Base-by-base conservation (phyloP, 2,113 vertebrate species). In the Peromyscus polionotus region DNA sequence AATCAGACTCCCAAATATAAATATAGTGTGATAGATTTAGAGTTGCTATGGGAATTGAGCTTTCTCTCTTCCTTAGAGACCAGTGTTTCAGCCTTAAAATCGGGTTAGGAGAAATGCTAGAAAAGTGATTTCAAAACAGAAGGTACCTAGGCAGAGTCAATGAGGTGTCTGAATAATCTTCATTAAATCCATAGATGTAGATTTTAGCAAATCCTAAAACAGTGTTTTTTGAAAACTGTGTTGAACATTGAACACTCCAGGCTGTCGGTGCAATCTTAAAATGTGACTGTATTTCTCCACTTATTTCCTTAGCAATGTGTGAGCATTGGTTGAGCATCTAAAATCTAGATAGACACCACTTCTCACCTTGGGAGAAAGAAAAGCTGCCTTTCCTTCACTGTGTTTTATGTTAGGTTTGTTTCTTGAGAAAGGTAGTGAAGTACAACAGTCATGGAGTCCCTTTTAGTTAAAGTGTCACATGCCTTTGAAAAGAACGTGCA, bases 1-100 rank as follows among this genome's bases (percentile, higher is more conserved):
- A 96, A 89, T 95, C 91, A 96, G 79, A 94, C 22, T 94, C 91
- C 48, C 84, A 68, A 73, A 81, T 93, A 90, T 42, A 97, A 72
- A 96, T 97, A 88, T 36, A 95, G 87, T 81, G n/a, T 86, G 90
- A 88, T 96, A 51, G 90, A 90, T 95, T 98, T 96, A 96, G 94
- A 94, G 93, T 97, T 97, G 94, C 88, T 93, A 61, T 94, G 96
- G 93, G 93, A 93, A 96, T 96, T 85, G 63, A 80, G 31, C 73
- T 94, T 90, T 95, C 83, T 93, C 61, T 93, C 75, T 97, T 75
- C 95, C 86, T 94, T 70, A 20, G 91, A 83, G 91, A 73, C 48
- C 10, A 85, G 39, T 57, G 24, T 94, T 81, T 93, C 13, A 85
- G 57, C 84, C 59, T 95, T 91, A 85, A 95, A 96, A 95, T 96